Base-by-base conservation (phyloP, 2,888 invertebrate species). In the Ectemnius lituratus region DNA sequence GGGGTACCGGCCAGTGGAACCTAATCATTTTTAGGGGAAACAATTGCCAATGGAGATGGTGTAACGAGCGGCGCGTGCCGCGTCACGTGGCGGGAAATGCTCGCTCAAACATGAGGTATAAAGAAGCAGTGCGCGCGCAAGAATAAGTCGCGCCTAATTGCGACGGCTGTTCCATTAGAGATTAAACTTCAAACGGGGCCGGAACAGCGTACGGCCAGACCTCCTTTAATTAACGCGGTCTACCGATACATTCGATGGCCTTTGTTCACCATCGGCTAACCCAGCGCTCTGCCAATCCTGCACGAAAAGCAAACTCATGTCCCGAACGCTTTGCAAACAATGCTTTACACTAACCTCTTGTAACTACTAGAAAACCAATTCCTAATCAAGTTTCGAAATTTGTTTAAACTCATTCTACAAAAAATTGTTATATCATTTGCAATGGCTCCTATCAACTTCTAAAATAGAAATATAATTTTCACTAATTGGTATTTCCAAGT, bases 41-140 rank as follows among this genome's bases (percentile, higher is more conserved):
- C 87, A 87, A 88, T 88, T 80, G 83, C 81, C 82, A 74, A 74
- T 79, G 82, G 81, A 85, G 81, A 87, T 80, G 84, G 84, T 82
- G 83, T 88, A 88, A 88, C 87, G 87, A 88, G 80, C 76, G 87
- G 37, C 88, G 88, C 87, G 88, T 88, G 88, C 74, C 88, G 81
- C 60, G 83, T 79, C 88, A 84, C 88, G 88, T 88, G 88, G 78
- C 87, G 67, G 65, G 66, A 80, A 85, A 85, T 84, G 85, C 80
- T 23, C 76, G 84, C 81, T 86, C 84, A 82, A 86, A 86, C 84
- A 86, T 83, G 81, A 81, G 63, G 59, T 52, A 61, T 23, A 58
- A 75, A 65, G 60, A 66, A 61, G 70, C 74, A 64, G 75, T 69
- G 69, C 67, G 72, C 37, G 37, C 74, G 75, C 73, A 79, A 85